phyloP scores from a whole-genome alignment of 2,888 invertebrate species.

The Melinopterus prodromus region DNA sequence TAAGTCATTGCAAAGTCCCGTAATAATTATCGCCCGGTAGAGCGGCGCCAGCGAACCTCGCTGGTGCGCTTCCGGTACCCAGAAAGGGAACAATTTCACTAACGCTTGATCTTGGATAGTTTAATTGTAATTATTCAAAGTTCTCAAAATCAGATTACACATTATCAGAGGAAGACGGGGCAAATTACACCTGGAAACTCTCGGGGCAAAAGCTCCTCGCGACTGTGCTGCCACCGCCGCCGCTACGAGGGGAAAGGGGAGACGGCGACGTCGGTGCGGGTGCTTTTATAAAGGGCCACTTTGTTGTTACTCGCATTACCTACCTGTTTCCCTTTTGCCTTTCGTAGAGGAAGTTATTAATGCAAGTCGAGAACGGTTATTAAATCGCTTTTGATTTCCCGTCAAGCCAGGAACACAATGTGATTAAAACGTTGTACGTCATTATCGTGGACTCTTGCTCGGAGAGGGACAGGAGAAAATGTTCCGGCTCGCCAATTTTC shows the following conservation, averaged over 20 bases:
- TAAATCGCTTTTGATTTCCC: conserved; percentile 21
- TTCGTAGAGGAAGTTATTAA: conserved; percentile 18
- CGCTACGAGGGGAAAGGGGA: background rate
- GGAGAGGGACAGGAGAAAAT: background rate
- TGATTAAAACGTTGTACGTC: conserved; percentile 20
- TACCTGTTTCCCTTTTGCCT: conserved; percentile 4
- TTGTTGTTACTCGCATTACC: conserved; percentile 4
- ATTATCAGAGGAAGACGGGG: conserved; percentile 8
- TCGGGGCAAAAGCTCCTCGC: background rate
- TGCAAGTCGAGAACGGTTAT: conserved; percentile 14
- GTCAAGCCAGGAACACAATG: conserved; percentile 24
- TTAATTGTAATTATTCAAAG: conserved; percentile 47
- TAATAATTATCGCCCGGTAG: background rate
- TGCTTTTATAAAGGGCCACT: background rate
- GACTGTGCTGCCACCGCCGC: background rate
- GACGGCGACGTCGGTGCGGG: background rate
- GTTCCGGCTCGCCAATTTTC: background rate
- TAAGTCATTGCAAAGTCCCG: background rate
- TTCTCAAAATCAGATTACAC: conserved; percentile 34
- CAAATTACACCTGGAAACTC: conserved; percentile 23
- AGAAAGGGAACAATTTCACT: conserved; percentile 46
- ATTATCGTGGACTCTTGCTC: background rate
- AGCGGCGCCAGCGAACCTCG: background rate
- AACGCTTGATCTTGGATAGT: conserved; percentile 49
- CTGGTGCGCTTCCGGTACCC: conserved; percentile 9